A percentile compares a stretch with the other conserved stretches of the same genome.
These are phyloP conservation scores for Diglossa cyanea DNA, from an alignment of 2,797 vertebrate genomes.

Conservation along the genomic window DNA sequence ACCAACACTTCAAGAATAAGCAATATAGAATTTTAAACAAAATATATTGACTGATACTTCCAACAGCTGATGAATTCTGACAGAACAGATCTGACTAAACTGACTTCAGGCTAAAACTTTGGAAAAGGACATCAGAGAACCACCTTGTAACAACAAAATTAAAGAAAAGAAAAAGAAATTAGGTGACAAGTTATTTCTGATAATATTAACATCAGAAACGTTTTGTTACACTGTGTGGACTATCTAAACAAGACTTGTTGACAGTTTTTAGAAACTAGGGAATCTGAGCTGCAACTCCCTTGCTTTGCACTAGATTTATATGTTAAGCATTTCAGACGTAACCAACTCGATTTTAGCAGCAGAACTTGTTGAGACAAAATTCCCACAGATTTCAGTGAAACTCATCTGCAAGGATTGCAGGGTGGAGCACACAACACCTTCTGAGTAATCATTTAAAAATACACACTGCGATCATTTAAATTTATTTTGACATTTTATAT, in stretches of 20 bases:
- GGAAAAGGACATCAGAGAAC: not conserved
- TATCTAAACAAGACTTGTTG: not conserved
- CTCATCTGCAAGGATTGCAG: not conserved
- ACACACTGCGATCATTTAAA: not conserved
- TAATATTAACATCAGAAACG: not conserved
- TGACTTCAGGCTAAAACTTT: not conserved
- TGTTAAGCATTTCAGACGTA: not conserved
- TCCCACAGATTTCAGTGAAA: not conserved
- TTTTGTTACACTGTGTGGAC: accelerated
- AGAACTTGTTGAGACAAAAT: constrained; percentile 23
- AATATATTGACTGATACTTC: not conserved
- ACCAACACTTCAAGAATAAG: not conserved
- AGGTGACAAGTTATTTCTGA: not conserved
- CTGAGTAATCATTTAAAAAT: constrained; percentile 16
- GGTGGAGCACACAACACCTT: not conserved
- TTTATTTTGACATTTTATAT: constrained; percentile 13
- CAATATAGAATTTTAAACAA: not conserved
- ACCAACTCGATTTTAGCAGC: not conserved
- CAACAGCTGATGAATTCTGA: not conserved
- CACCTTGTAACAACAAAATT: not conserved
- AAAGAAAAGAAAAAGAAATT: not conserved
- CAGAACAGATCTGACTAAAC: not conserved
- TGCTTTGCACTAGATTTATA: not conserved
- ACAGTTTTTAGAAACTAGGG: not conserved
- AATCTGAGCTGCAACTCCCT: not conserved